phyloP scores from a whole-genome alignment of 2,113 vertebrate genomes.

The Panurus biarmicus region DNA sequence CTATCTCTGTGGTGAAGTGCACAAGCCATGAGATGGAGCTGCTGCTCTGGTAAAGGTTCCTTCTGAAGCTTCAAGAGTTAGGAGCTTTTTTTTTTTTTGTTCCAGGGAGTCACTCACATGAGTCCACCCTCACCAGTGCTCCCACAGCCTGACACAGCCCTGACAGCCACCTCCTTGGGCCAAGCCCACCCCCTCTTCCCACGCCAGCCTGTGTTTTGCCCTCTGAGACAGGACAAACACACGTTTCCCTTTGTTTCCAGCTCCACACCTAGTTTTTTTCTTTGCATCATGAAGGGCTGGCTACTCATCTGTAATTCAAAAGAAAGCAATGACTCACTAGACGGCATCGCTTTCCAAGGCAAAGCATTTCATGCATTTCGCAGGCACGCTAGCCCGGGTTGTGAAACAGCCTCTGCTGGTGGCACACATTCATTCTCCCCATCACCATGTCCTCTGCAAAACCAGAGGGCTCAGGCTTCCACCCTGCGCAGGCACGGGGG shows the following conservation, averaged over 20 bases:
- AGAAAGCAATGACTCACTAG: constrained; percentile 43
- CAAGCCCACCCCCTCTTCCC: neutral
- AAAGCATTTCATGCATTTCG: neutral
- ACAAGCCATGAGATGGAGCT: constrained; percentile 51
- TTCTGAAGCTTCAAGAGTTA: neutral
- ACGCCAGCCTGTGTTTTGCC: neutral
- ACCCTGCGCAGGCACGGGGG: neutral
- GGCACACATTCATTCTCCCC: neutral
- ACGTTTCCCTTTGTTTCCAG: constrained; percentile 36
- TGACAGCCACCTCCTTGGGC: constrained; percentile 3
- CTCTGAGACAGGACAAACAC: neutral
- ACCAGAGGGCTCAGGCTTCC: neutral
- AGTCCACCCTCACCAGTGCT: constrained; percentile 14
- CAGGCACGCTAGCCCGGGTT: neutral
- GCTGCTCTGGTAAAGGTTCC: constrained; percentile 22
- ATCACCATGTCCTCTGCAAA: neutral
- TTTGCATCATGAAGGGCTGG: neutral
- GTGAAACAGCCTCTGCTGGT: neutral
- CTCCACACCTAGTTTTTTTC: constrained; percentile 46
- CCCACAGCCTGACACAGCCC: neutral
- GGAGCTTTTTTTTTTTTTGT: neutral
- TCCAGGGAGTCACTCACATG: neutral
- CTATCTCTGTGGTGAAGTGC: constrained; percentile 4
- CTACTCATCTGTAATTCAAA: constrained; percentile 38
- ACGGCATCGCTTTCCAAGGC: constrained; percentile 17